phyloP scores from a whole-genome alignment of 2,113 vertebrate genomes.

The Melozone crissalis region DNA sequence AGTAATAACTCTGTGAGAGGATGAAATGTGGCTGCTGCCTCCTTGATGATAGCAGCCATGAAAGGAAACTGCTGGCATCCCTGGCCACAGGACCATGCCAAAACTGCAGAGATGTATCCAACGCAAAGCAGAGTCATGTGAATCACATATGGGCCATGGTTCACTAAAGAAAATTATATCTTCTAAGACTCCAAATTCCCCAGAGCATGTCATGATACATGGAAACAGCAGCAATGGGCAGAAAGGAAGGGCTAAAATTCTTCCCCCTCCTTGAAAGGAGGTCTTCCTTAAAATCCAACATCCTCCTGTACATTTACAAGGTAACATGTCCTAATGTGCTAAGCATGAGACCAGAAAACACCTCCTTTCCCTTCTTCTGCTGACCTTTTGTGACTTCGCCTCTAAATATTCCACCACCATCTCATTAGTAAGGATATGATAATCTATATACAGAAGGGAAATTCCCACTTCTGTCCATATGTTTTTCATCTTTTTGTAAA shows the following conservation, averaged over 20 bases:
- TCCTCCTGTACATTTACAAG: not conserved
- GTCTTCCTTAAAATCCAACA: not conserved
- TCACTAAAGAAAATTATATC: not conserved
- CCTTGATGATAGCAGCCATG: not conserved
- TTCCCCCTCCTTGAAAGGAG: not conserved
- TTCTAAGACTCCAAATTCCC: not conserved
- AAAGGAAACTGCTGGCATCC: not conserved
- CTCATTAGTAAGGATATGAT: not conserved
- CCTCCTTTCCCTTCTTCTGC: not conserved
- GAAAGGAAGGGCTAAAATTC: not conserved
- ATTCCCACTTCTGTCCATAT: not conserved
- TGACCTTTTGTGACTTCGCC: not conserved
- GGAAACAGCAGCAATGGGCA: not conserved
- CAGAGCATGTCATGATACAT: not conserved
- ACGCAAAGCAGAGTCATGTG: rapidly evolving
- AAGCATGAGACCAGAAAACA: rapidly evolving
- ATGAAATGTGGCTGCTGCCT: not conserved
- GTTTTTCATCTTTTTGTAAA: not conserved
- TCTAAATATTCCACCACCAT: not conserved
- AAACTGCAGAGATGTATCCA: not conserved
- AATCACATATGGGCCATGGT: rapidly evolving
- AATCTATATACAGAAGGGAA: not conserved
- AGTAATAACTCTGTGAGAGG: not conserved
- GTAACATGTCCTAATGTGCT: not conserved
- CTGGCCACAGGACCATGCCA: not conserved